Evolutionary conservation across 1,140 invertebrate species (phyloP).

Genomic region (Pseudomyrmex concolor): DNA sequence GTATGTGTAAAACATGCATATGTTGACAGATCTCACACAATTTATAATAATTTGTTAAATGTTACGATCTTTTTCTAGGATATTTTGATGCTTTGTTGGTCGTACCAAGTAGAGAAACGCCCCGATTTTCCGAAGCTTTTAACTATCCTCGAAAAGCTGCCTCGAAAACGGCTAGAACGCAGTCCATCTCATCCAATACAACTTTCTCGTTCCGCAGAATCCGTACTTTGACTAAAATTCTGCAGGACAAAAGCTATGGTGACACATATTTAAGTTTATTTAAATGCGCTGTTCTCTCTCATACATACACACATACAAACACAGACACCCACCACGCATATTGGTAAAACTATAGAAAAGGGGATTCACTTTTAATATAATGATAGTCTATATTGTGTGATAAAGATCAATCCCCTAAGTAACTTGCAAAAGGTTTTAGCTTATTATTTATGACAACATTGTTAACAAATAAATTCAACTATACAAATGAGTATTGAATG

Average conservation of each 20-base stretch:
- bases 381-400: too few relatives aligned
- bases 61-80: constrained; percentile 87
- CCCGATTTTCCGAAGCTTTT: constrained; percentile 95
- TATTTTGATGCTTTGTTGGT: constrained; percentile 98
- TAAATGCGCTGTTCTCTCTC: constrained; percentile 79
- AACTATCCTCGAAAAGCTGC: constrained; percentile 94
- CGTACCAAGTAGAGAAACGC: constrained; percentile 92
- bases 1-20: background rate
- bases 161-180: constrained; percentile 96
- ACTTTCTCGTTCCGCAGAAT: constrained; percentile 95
- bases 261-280: constrained; percentile 78
- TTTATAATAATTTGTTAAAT: background rate
- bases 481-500: too few relatives aligned
- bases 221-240: constrained; percentile 90
- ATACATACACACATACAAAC: too few relatives aligned
- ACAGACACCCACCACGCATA: too few relatives aligned
- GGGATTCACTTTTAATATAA: constrained; percentile 49
- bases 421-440: too few relatives aligned
- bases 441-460: too few relatives aligned
- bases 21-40: background rate
- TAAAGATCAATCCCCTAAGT: too few relatives aligned
- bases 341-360: constrained; percentile 82
- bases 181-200: constrained; percentile 99
- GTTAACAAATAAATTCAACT: too few relatives aligned
- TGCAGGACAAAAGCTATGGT: too few relatives aligned